Evolutionary conservation across 37 sponge, comb jelly and placozoan genomes (phyloP).

Genomic region (Theonella swinhoei): DNA sequence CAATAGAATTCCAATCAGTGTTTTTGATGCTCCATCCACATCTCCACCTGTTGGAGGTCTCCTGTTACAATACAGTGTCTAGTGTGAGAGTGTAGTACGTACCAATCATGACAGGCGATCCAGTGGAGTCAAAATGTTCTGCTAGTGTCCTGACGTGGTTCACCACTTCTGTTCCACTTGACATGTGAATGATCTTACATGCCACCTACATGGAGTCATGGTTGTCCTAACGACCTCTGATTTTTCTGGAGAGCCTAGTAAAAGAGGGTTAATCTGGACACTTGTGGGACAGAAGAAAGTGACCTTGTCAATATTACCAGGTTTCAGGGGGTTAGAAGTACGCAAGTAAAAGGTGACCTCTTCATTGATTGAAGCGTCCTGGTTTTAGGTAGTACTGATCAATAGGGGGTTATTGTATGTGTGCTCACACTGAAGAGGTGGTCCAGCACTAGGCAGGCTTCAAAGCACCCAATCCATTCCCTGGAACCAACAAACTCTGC

Average conservation of each 20-base stretch:
- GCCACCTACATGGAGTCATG: conserved; percentile 47
- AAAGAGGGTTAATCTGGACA: too few relatives aligned
- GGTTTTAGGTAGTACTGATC: too few relatives aligned
- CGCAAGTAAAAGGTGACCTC: too few relatives aligned
- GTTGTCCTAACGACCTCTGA: too few relatives aligned
- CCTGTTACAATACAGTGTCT: neutral
- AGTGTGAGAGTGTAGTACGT: neutral
- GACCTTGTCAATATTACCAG: too few relatives aligned
- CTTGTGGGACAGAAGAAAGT: too few relatives aligned
- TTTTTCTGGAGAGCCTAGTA: too few relatives aligned
- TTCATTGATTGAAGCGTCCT: too few relatives aligned
- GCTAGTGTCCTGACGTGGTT: conserved; percentile 11
- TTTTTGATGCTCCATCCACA: conserved; percentile 64
- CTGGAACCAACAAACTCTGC: conserved; percentile 69
- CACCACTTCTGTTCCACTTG: conserved; percentile 23
- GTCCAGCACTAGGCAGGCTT: conserved; percentile 77
- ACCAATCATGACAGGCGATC: conserved; percentile 96
- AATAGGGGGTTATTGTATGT: too few relatives aligned
- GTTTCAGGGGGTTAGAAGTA: too few relatives aligned
- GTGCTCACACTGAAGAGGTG: conserved; percentile 23
- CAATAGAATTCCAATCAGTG: conserved; percentile 39
- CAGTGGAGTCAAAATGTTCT: conserved; percentile 70
- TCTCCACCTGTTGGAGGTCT: conserved; percentile 44
- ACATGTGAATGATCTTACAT: conserved; percentile 51
- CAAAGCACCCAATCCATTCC: conserved; percentile 93